Base-by-base conservation (phyloP, 2,797 vertebrate species). In the Heterohyrax brucei region DNA sequence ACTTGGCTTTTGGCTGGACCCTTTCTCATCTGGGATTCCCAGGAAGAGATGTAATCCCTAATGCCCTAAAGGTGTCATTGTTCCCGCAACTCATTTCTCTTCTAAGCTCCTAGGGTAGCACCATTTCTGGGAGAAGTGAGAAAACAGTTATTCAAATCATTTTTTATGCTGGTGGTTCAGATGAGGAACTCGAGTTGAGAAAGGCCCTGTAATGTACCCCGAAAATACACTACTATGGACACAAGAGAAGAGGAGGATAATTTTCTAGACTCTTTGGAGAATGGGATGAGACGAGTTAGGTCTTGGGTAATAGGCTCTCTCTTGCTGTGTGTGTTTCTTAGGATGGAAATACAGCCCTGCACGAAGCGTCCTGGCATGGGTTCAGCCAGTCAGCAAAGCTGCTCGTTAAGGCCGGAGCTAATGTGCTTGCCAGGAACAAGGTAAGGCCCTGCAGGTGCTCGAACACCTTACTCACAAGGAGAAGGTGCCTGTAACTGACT, bases 341-440 rank as follows among this genome's bases (percentile, higher is more conserved):
- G 99, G 99, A 99, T 48, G 99, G 99, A 9, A 99, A 99, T 97
- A 99, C 99, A 0, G 99, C 99, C 75, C 99, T 99, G 59, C 99
- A 99, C 5, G 99, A 99, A 98, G 99, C 99, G 0, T 99, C 99
- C 70, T 99, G 99, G 99, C 99, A 99, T 7, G 99, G 99, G 77
- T 99, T 99, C 98, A 99, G 99, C 96, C 99, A 99, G 97, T 99
- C 99, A 4, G 99, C 99, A 98, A 99, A 99, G 98, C 98, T 99
- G 96, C 99, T 99, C 12, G 99, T 99, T 98, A 99, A 99, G 98
- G 99, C 99, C n/a, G 99, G 99, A 95, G 99, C 99, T 97, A 99
- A 99, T 0, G 99, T 99, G 94, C 99, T 99, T 44, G 99, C 99
- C 95, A 99, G 99, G 97, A 99, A 99, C 98, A 99, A 99, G 99